phyloP scores from a whole-genome alignment of 2,888 invertebrate genomes.

The Biston stratarius region DNA sequence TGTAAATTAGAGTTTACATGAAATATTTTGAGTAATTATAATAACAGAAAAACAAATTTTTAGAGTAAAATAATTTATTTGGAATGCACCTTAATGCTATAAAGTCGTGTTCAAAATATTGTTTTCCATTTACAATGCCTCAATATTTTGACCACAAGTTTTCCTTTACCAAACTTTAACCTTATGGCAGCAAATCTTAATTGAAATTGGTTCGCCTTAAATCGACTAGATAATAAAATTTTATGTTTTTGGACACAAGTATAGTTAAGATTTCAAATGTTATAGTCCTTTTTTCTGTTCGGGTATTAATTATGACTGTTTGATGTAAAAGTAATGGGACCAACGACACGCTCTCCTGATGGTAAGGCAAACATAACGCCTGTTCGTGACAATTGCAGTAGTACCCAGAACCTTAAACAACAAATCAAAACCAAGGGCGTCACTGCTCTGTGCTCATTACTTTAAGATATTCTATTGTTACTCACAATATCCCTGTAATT shows the following conservation, averaged over 20 bases:
- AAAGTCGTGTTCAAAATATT: slow-evolving; percentile 81
- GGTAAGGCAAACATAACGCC: no score
- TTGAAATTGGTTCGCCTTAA: slow-evolving; percentile 42
- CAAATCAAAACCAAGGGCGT: no score
- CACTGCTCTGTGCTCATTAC: no score
- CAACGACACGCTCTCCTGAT: no score
- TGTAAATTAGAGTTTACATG: neutral
- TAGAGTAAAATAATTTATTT: slow-evolving; percentile 59
- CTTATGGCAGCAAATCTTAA: slow-evolving; percentile 69
- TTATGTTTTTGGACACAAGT: slow-evolving; percentile 1
- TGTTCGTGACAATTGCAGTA: no score
- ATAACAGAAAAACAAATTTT: slow-evolving; percentile 16
- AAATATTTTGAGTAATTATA: neutral
- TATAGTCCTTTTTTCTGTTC: neutral
- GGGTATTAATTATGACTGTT: no score
- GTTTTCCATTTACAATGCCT: slow-evolving; percentile 65
- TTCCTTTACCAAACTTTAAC: slow-evolving; percentile 27
- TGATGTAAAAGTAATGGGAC: no score
- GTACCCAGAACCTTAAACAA: no score
- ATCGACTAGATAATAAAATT: slow-evolving; percentile 43
- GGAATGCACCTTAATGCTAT: slow-evolving; percentile 43
- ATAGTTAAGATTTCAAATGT: neutral
- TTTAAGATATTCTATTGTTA: no score
- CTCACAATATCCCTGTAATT: no score
- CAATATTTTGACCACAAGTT: slow-evolving; percentile 81